Evolutionary conservation across 64 coral and sea anemone genomes (phyloP), one percentile per base, ranked within the genome.

Genomic region (Catalaphyllia jardinei): DNA sequence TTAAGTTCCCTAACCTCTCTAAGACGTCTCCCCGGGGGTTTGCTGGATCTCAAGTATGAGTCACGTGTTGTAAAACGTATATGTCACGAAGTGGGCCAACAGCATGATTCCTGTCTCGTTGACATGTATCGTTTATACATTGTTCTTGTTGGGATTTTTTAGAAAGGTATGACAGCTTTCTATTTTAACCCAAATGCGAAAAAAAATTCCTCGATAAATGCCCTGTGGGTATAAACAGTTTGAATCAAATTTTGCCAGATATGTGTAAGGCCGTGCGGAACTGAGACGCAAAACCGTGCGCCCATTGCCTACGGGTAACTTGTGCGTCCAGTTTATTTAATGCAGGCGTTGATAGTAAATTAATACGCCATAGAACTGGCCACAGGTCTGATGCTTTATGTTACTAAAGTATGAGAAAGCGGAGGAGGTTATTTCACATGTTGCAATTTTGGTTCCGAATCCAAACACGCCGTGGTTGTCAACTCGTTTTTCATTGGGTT

Each of bases 11-110:
- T n/a, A n/a, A n/a, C n/a, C n/a, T n/a, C n/a, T 86, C 57, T 27
- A 92, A 92, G 86, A 79, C 90, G 25, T 92, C 79, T 79, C 90
- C n/a, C 87, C 71, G 80, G 73, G 25, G 90, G 74, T 25, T 33
- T 92, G 42, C 72, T 38, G 22, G 64, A 92, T 78, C 55, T 91
- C 14, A 91, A 83, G 50, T 91, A 91, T 62, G 71, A n/a, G n/a
- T n/a, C n/a, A n/a, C n/a, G n/a, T n/a, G n/a, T n/a, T n/a, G n/a
- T n/a, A n/a, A n/a, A n/a, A n/a, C n/a, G n/a, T n/a, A n/a, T n/a
- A n/a, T n/a, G 83, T 73, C 83, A 87, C 86, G 20, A 72, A 28
- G 50, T 79, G 35, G 74, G 50, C 52, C 75, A 86, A 62, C 42
- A n/a, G n/a, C n/a, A 49, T 30, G 80, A n/a, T 19, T 75, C 1